Conservation (phyloP, 2,113 vertebrate species). For the Protomyctophum bolini region DNA sequence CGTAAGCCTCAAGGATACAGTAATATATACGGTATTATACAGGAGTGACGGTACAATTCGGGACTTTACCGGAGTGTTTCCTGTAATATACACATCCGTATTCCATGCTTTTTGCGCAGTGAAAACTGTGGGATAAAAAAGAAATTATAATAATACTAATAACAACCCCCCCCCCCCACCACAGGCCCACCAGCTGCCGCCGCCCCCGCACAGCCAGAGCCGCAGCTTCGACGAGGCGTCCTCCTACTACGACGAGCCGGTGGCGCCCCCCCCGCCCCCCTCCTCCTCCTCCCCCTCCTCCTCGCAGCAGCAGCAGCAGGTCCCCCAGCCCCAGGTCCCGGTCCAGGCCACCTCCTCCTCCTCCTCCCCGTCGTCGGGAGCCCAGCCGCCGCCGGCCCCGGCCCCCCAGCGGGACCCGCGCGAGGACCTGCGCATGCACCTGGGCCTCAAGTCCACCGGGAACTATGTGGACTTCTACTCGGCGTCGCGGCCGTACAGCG, state of each 20-base stretch:
- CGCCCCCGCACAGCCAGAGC: constrained; percentile 74
- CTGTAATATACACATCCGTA: no score
- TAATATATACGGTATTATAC: no score
- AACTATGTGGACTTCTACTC: constrained; percentile 99
- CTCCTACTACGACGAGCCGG: constrained; percentile 70
- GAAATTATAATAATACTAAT: no score
- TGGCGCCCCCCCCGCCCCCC: constrained; percentile 28
- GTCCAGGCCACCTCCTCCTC: constrained; percentile 75
- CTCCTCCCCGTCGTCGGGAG: constrained; percentile 44
- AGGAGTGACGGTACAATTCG: no score
- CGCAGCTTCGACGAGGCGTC: constrained; percentile 65
- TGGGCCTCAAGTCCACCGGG: constrained; percentile 99
- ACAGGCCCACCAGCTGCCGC: constrained; percentile 54
- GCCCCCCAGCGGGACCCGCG: constrained; percentile 65
- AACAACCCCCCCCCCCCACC: constrained; percentile 69
- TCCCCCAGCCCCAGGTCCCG: constrained; percentile 46
- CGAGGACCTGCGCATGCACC: constrained; percentile 97
- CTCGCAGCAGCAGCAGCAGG: constrained; percentile 53
- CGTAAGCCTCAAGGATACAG: no score
- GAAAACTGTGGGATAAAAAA: no score
- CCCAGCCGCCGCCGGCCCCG: constrained; percentile 73
- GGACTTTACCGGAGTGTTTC: no score
- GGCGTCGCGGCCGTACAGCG: constrained; percentile 97
- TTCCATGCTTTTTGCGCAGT: no score
- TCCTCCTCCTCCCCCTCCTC: constrained; percentile 26